These are phyloP conservation scores for Aspidiotus rigidus DNA, from an alignment of 2,888 invertebrate genomes.

Conservation along the genomic window DNA sequence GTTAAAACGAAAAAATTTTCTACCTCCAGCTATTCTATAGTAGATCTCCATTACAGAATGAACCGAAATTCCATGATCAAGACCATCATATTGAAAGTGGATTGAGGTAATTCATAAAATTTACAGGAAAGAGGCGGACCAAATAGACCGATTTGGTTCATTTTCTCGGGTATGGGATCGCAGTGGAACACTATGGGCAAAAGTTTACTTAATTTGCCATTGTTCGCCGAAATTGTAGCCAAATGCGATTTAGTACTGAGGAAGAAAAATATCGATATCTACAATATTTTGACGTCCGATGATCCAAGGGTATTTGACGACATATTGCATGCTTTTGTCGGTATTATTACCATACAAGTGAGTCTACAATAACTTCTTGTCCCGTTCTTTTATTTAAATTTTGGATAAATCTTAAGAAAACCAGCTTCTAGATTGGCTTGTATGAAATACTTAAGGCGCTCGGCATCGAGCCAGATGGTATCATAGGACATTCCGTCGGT, in stretches of 20 bases:
- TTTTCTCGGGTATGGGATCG: conserved; percentile 67
- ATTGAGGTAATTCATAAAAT: not conserved
- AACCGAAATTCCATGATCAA: too few relatives aligned
- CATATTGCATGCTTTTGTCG: conserved; percentile 61
- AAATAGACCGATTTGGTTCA: conserved; percentile 53
- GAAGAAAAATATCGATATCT: conserved; percentile 56
- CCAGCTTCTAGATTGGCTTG: conserved; percentile 49
- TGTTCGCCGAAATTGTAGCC: conserved; percentile 62
- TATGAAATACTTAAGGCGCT: conserved; percentile 54
- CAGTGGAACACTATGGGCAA: conserved; percentile 78
- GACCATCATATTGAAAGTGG: too few relatives aligned
- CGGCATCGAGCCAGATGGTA: conserved; percentile 60
- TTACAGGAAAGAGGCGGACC: conserved; percentile 15
- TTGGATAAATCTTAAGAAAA: too few relatives aligned
- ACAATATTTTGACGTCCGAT: conserved; percentile 52
- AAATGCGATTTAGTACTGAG: conserved; percentile 54
- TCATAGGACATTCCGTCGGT: conserved; percentile 61
- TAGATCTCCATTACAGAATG: too few relatives aligned
- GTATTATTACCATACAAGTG: conserved; percentile 59
- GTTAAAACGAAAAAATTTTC: too few relatives aligned
- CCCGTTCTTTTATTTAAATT: too few relatives aligned
- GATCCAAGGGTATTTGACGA: conserved; percentile 58
- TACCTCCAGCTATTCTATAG: too few relatives aligned
- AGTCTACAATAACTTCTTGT: conserved; percentile 10
- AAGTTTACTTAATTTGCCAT: conserved; percentile 61